Conservation (phyloP, 1,140 invertebrate species). For the Drosophila santomea region DNA sequence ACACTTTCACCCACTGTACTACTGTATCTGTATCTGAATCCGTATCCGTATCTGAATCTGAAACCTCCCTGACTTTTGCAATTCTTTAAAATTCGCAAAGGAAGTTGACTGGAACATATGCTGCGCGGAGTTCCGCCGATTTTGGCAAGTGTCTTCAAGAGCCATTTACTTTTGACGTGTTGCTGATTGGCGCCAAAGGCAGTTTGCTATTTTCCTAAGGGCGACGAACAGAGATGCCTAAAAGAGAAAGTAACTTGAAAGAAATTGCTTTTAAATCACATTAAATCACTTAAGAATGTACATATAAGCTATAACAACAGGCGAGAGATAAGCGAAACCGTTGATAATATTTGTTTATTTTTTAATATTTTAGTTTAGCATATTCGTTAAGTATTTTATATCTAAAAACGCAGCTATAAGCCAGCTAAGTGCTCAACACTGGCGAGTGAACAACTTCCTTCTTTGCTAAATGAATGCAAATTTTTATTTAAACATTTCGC, state of each 20-base stretch:
- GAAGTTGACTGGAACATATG: constrained; percentile 74
- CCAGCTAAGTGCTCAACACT: not conserved
- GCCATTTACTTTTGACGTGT: constrained; percentile 65
- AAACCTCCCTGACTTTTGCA: constrained; percentile 53
- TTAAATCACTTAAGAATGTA: not conserved
- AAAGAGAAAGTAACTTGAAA: too few relatives aligned
- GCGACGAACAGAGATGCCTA: not conserved
- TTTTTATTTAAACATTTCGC: constrained; percentile 80
- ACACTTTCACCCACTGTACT: constrained; percentile 59
- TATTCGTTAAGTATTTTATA: too few relatives aligned
- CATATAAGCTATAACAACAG: not conserved
- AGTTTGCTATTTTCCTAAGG: constrained; percentile 3
- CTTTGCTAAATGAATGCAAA: constrained; percentile 73
- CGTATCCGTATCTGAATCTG: too few relatives aligned
- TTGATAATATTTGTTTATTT: too few relatives aligned
- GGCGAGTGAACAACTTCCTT: not conserved
- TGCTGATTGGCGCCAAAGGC: constrained; percentile 64
- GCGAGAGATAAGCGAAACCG: not conserved
- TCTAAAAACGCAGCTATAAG: not conserved
- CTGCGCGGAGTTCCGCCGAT: constrained; percentile 25
- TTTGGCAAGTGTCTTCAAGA: constrained; percentile 33
- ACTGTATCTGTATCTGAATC: not conserved
- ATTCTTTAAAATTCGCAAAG: constrained; percentile 69
- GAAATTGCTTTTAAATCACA: not conserved
- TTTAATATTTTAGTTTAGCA: not conserved